Evolutionary conservation across 2,113 vertebrate genomes (phyloP).

Genomic region (Barnardius zonarius): DNA sequence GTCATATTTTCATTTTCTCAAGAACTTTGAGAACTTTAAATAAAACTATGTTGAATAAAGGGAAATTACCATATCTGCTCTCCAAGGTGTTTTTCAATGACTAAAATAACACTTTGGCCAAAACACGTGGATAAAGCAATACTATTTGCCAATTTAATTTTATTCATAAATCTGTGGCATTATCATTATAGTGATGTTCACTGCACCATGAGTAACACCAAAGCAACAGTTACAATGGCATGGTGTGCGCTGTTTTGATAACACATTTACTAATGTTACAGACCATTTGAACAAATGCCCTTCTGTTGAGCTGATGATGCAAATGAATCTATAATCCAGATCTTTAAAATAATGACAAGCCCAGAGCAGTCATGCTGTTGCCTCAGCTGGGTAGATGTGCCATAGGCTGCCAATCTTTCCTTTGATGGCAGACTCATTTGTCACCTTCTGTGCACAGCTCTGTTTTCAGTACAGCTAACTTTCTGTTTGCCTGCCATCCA

Average conservation of each 20-base stretch:
- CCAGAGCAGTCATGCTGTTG: neutral
- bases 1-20: neutral
- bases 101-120: neutral
- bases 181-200: accelerated
- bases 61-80: neutral
- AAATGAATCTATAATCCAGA: slow-evolving; percentile 25
- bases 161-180: neutral
- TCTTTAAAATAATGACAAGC: slow-evolving; percentile 19
- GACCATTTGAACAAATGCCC: neutral
- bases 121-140: neutral
- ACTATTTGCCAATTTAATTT: accelerated
- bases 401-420: neutral
- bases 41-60: neutral
- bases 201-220: neutral
- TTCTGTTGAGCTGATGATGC: slow-evolving; percentile 23
- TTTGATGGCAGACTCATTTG: neutral
- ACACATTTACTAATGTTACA: neutral
- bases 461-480: neutral
- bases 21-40: neutral
- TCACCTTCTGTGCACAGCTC: neutral
- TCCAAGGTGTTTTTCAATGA: neutral
- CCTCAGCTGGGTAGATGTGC: neutral
- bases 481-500: neutral
- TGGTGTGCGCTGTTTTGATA: neutral
- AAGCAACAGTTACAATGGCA: neutral